phyloP scores from a whole-genome alignment of 2,113 vertebrate genomes.

The Raja brachyura region DNA sequence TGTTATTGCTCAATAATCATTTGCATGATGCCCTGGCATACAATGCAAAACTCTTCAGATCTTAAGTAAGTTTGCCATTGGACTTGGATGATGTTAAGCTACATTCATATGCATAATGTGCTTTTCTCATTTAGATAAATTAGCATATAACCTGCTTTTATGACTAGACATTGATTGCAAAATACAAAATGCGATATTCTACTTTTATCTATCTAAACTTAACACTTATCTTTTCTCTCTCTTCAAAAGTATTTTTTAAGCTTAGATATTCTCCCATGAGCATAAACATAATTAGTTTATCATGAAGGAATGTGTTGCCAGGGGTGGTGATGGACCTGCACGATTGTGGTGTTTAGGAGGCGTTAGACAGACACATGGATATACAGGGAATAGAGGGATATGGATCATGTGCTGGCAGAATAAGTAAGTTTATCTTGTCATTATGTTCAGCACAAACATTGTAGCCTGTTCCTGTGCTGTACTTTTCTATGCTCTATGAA shows the following conservation, averaged over 20 bases:
- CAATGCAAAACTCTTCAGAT: neutral
- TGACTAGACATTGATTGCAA: neutral
- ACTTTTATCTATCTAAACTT: neutral
- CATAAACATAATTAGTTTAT: neutral
- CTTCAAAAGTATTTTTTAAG: too few species aligned
- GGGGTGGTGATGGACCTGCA: too few species aligned
- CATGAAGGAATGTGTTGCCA: neutral
- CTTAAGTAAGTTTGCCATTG: too few species aligned
- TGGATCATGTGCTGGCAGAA: too few species aligned
- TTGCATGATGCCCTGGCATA: neutral
- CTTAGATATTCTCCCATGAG: neutral
- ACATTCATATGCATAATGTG: neutral
- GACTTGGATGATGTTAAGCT: neutral
- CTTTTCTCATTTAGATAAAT: neutral
- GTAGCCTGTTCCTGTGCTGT: too few species aligned
- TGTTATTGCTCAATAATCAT: neutral
- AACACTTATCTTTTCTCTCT: neutral
- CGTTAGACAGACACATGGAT: too few species aligned
- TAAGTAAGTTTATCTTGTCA: too few species aligned
- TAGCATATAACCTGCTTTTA: neutral
- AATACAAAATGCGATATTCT: neutral
- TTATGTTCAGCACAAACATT: too few species aligned
- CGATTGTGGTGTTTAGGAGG: too few species aligned
- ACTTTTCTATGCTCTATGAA: neutral
- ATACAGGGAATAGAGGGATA: too few species aligned